These are phyloP conservation scores for Cephus pygmeus DNA, from an alignment of 2,888 invertebrate species.

Conservation along the genomic window DNA sequence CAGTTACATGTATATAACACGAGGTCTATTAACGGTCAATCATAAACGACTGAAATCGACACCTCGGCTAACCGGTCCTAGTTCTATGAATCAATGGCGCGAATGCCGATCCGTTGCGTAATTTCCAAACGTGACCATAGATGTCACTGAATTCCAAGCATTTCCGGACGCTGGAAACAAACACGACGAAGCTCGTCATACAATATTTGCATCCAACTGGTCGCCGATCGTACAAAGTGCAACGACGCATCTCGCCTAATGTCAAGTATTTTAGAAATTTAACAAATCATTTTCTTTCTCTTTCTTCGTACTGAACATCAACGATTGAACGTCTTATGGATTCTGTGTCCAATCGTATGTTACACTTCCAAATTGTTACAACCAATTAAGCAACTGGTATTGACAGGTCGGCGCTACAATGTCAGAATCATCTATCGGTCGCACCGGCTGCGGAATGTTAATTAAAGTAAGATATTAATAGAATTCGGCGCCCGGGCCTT, in stretches of 20 bases:
- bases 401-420: not conserved
- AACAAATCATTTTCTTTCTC: not conserved
- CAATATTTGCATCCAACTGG: not conserved
- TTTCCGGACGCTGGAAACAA: not conserved
- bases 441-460: not conserved
- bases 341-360: not conserved
- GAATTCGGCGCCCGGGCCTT: slow-evolving; percentile 28
- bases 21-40: not conserved
- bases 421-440: not conserved
- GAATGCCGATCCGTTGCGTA: not conserved
- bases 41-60: not conserved
- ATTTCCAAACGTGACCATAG: not conserved
- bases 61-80: not conserved
- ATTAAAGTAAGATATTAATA: slow-evolving; percentile 2
- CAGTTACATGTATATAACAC: not conserved
- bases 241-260: not conserved
- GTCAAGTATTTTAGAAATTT: not conserved
- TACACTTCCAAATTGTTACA: not conserved
- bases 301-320: not conserved
- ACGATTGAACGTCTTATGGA: not conserved
- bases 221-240: not conserved
- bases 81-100: not conserved
- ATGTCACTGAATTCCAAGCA: not conserved
- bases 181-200: not conserved
- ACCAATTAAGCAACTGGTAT: not conserved